Evolutionary conservation across 2,797 vertebrate genomes (phyloP).

Genomic region (Mus minutoides): DNA sequence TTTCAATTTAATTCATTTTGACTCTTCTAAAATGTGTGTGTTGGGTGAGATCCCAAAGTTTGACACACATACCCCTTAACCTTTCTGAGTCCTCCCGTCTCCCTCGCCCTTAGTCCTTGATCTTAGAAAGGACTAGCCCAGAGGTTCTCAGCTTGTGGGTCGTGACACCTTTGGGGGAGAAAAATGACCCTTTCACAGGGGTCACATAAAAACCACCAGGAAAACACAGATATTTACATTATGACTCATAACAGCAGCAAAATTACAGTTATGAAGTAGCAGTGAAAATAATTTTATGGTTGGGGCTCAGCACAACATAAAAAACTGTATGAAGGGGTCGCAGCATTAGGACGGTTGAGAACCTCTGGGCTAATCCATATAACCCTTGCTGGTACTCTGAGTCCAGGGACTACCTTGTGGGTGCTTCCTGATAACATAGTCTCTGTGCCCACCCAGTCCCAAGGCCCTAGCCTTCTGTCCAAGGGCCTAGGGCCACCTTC

Average conservation of each 20-base stretch:
- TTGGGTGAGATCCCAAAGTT: not conserved
- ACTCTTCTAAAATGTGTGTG: not conserved
- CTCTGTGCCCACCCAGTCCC: not conserved
- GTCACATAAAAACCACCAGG: not conserved
- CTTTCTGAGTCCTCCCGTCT: conserved; percentile 7
- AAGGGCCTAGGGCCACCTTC: not conserved
- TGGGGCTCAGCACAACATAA: not conserved
- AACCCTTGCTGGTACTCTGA: not conserved
- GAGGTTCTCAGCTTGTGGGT: not conserved
- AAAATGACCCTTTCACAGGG: not conserved
- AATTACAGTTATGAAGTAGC: not conserved
- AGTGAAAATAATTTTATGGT: not conserved
- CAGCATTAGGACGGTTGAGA: not conserved
- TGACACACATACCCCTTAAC: not conserved
- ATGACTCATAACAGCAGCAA: not conserved
- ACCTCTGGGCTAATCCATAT: not conserved
- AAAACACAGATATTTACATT: not conserved
- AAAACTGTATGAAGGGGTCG: not conserved
- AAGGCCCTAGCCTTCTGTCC: not conserved
- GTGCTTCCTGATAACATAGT: not conserved
- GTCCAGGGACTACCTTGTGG: not conserved
- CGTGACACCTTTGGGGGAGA: not conserved
- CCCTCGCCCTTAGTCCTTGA: not conserved
- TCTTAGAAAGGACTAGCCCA: not conserved
- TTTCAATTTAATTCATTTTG: not conserved